phyloP scores from a whole-genome alignment of 1,140 invertebrate species.

The Drosophila baimaii region DNA sequence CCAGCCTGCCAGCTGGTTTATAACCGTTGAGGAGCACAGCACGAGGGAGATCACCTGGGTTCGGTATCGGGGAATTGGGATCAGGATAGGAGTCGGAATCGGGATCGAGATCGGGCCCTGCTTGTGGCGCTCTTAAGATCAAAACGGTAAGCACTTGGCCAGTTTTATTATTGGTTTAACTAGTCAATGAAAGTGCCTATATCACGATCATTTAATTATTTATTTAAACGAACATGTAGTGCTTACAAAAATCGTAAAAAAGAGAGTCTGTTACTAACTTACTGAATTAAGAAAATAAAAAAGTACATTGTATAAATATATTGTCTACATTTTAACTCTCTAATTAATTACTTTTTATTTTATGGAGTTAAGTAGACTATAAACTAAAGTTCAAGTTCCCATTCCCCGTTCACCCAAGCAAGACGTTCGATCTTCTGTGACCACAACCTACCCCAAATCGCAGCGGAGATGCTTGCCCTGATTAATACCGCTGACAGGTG shows the following conservation, averaged over 20 bases:
- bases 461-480: no score
- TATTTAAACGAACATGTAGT: neutral
- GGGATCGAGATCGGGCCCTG: slow-evolving; percentile 12
- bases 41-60: slow-evolving; percentile 27
- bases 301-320: no score
- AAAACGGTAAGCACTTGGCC: slow-evolving; percentile 63
- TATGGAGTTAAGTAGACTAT: neutral
- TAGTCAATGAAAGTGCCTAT: slow-evolving; percentile 20
- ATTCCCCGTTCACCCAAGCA: neutral
- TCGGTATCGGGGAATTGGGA: slow-evolving; percentile 6
- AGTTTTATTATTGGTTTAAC: slow-evolving; percentile 56
- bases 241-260: no score
- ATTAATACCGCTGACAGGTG: slow-evolving; percentile 65
- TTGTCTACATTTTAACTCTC: neutral
- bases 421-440: neutral
- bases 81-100: neutral
- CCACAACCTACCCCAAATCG: slow-evolving; percentile 21
- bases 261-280: no score
- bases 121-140: slow-evolving; percentile 54
- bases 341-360: neutral
- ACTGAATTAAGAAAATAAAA: no score
- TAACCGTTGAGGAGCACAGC: slow-evolving; percentile 60
- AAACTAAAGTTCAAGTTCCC: neutral
- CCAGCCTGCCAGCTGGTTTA: slow-evolving; percentile 82
- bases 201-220: slow-evolving; percentile 10